Evolutionary conservation across 2,888 invertebrate species (phyloP), one percentile per base, ranked within the genome.

Genomic region (Drosophila rubida): DNA sequence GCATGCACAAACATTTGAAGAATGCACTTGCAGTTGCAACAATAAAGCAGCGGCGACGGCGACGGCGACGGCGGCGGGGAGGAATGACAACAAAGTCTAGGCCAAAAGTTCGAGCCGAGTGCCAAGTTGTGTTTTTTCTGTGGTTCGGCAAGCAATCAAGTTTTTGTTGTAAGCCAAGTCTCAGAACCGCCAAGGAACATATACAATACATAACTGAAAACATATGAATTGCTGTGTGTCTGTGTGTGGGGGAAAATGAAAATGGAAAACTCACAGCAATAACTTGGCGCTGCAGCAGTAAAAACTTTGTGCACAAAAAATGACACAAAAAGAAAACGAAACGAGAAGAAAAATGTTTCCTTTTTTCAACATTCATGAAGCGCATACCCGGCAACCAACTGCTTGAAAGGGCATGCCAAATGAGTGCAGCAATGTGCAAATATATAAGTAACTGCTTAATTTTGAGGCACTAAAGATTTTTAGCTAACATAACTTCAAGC

Each of bases 101-200:
- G 75, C 76, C 72, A 75, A 75, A 75, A 72, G 72, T 75, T 75
- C 76, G 70, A 22, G 6, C 7, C 35, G 53, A 54, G 42, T 54
- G 53, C 32, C 42, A 54, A 54, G 46, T 57, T 57, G 23, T 9
- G 54, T 45, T 54, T 44, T 44, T 54, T 30, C n/a, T 30, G 30
- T n/a, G 30, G 44, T 54, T 54, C 25, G 16, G 14, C 30, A 45
- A 45, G 54, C 44, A 54, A 54, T 54, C 54, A 54, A 44, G 11
- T 30, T 42, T 35, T 67, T 32, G 27, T 42, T 39, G 11, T 23
- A 49, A 48, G 23, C 46, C 39, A 41, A 55, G 50, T 23, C 57
- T 37, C 42, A 63, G 63, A 60, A 69, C 25, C 46, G 58, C 45
- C 65, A 55, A 65, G 49, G 0, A 8, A 9, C 8, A 25, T 23